Evolutionary conservation across 2,797 vertebrate species (phyloP).

Genomic region (Coluber constrictor): DNA sequence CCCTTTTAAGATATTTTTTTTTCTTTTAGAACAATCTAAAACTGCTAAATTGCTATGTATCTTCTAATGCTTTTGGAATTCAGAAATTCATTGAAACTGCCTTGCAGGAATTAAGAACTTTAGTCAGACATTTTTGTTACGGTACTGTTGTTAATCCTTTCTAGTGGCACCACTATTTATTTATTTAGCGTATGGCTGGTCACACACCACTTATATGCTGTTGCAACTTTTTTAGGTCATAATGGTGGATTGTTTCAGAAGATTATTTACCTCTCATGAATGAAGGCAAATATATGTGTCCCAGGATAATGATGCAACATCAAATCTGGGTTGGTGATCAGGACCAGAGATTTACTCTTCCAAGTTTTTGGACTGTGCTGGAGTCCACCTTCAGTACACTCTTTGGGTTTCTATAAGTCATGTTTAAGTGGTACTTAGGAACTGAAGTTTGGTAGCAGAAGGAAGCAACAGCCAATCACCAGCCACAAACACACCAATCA

Average conservation of each 20-base stretch:
- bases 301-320: neutral
- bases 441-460: neutral
- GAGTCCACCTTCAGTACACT: neutral
- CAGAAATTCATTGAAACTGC: neutral
- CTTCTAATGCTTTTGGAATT: neutral
- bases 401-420: neutral
- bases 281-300: neutral
- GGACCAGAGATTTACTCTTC: neutral
- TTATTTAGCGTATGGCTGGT: too few species aligned
- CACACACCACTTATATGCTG: neutral
- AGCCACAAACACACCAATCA: neutral
- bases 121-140: neutral
- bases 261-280: neutral
- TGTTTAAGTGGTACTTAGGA: neutral
- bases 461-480: neutral
- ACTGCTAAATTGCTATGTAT: neutral
- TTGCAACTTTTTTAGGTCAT: neutral
- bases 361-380: neutral
- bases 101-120: neutral
- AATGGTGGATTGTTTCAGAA: neutral
- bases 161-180: neutral
- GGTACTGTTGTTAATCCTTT: neutral
- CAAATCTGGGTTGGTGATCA: neutral
- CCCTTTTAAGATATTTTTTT: neutral
- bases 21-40: neutral